Evolutionary conservation across 2,797 vertebrate species (phyloP), one percentile per base, ranked within the genome.

Genomic region (Borostomias antarcticus): DNA sequence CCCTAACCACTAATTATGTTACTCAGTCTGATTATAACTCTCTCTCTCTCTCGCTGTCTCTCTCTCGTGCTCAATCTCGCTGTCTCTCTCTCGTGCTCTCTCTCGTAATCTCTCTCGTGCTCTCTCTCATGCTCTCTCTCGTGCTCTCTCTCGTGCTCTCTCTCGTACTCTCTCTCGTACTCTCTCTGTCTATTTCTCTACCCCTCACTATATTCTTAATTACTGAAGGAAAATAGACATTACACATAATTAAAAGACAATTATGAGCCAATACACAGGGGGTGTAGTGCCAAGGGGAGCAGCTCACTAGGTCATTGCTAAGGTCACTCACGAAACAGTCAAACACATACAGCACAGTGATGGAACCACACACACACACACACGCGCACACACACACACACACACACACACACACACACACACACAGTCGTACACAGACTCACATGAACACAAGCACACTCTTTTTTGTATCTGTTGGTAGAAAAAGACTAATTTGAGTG

Each of bases 161-260:
- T 62, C 54, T 69, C 2, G 56, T 50, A 75, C 61, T 63, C 78
- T 70, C 35, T 67, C 64, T 80, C 40, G 62, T 67, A 51, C 71
- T 78, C 76, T 64, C 82, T 40, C 78, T 75, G 79, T 77, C 69
- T 50, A 63, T 28, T 72, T 54, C 68, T 54, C 62, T 79, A 70
- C 75, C 58, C 83, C 23, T 40, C 57, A 33, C 19, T 26, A 13
- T 11, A 40, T 25, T 40, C 23, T 23, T 89, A 88, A 88, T 89
- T 89, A 88, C 86, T 83, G 77, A 69, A 73, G 73, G 71, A 76
- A 82, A 88, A 86, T 78, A 76, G 69, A 80, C 78, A 15, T 83
- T 85, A 73, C 69, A 74, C 79, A 84, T 89, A 88, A 88, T 90
- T 88, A 87, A 88, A 79, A 76, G 77, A 82, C 84, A 86, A 85